A percentile compares a stretch with the other conserved stretches of the same genome.
Conservation (phyloP, 53 echinoderm and acorn worm genomes). For the Pentamera pediparva region DNA sequence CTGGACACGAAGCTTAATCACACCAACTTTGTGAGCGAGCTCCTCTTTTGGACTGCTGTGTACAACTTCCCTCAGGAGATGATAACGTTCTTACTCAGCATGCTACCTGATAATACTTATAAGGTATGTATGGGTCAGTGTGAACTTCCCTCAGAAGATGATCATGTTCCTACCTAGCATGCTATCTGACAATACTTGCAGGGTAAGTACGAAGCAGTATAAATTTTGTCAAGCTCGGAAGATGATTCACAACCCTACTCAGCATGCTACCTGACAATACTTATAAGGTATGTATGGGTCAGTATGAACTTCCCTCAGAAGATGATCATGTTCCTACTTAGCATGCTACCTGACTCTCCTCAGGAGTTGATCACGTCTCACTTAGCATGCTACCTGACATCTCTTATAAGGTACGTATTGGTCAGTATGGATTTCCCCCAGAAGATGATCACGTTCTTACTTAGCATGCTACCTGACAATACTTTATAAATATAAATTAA, state of each 20-base stretch:
- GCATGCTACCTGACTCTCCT: conserved; percentile 90
- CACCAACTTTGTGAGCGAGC: conserved; percentile 68
- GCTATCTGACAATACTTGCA: too few relatives aligned
- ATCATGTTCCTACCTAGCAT: conserved; percentile 87
- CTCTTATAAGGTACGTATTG: too few relatives aligned
- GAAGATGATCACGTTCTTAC: conserved; percentile 75
- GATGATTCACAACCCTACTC: conserved; percentile 84
- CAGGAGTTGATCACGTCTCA: conserved; percentile 77
- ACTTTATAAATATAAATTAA: too few relatives aligned
- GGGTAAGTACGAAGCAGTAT: too few relatives aligned
- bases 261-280: conserved; percentile 83
- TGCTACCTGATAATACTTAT: conserved; percentile 82
- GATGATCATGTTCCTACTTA: conserved; percentile 87
- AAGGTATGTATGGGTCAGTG: conserved; percentile 50
- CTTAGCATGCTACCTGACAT: conserved; percentile 86
- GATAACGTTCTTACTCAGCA: conserved; percentile 85
- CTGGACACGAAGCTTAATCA: conserved; percentile 46
- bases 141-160: too few relatives aligned
- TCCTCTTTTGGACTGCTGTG: conserved; percentile 87
- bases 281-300: conserved; percentile 63
- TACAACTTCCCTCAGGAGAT: conserved; percentile 69
- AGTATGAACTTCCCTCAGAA: conserved; percentile 61
- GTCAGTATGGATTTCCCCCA: neutral
- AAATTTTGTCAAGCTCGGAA: conserved; percentile 41
- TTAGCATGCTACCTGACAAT: conserved; percentile 87